Evolutionary conservation across 2,797 vertebrate species (phyloP), one percentile per base, ranked within the genome.

Genomic region (Taenioides sp.): DNA sequence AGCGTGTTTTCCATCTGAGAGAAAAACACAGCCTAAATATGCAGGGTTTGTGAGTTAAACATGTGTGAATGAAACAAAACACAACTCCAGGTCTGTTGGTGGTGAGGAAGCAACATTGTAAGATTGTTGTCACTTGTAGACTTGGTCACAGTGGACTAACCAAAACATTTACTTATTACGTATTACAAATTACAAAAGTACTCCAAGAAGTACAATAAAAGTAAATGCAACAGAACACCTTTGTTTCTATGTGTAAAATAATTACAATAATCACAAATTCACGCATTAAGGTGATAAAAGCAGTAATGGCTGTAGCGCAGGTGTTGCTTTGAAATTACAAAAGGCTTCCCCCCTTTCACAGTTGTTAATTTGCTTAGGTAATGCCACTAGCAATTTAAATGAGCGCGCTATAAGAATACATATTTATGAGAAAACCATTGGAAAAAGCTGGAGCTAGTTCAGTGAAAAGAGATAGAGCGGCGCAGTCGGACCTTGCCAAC

Each of bases 331-430:
- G 73, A 79, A 86, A 87, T 82, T 31, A 87, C 76, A 67, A 69
- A 75, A 74, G 75, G 77, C 74, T 80, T 72, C 74, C 79, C 68
- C 68, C 52, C 68, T 70, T 85, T 87, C 83, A 84, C 65, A 87
- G 84, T 68, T 71, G 77, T 85, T 86, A 74, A 88, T 92, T 87
- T 83, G 74, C 60, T 81, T 50, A 71, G 72, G 72, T 78, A 80
- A 70, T 57, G 73, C 55, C 37, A 75, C 74, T 58, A 73, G 70
- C 28, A 28, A 62, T 17, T 72, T 75, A 78, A 83, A 85, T 49
- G 49, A 84, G 84, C 63, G 63, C 78, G 82, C 69, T 78, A 83
- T 80, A 83, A 86, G 86, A 91, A 88, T 87, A 60, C 82, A 88
- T 84, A 88, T 91, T 86, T 77, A 89, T 86, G 76, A 89, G 75